phyloP scores from a whole-genome alignment of 35 echinoderm and acorn worm genomes.

The Antedon bifida region DNA sequence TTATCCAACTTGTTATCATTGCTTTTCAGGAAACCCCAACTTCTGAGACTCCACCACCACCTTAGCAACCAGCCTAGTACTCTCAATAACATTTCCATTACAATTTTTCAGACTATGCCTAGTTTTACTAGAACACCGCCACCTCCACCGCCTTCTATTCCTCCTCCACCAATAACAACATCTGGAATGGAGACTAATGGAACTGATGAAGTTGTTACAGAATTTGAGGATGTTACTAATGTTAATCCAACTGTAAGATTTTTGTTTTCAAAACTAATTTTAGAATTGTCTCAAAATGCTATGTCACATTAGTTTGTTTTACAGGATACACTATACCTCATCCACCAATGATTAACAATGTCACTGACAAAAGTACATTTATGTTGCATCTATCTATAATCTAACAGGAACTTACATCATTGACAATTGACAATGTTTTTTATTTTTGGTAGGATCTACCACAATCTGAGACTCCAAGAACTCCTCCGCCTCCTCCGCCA shows the following conservation, averaged over 20 bases:
- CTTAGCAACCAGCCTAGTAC: no score
- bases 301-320: no score
- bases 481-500: neutral
- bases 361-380: no score
- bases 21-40: neutral
- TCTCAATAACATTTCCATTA: no score
- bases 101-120: no score
- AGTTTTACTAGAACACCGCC: neutral
- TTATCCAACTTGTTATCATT: no score
- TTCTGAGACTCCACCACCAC: neutral
- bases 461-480: neutral
- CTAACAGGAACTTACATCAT: no score
- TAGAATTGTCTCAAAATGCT: no score
- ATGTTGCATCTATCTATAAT: no score
- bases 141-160: neutral
- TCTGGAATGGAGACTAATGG: neutral
- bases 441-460: neutral
- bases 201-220: neutral
- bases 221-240: neutral
- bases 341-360: no score
- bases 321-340: no score
- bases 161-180: neutral
- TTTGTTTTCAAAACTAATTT: neutral
- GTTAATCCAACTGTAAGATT: neutral
- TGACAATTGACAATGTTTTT: neutral